Base-by-base conservation (phyloP, 2,113 vertebrate species). In the Dromas ardeola region DNA sequence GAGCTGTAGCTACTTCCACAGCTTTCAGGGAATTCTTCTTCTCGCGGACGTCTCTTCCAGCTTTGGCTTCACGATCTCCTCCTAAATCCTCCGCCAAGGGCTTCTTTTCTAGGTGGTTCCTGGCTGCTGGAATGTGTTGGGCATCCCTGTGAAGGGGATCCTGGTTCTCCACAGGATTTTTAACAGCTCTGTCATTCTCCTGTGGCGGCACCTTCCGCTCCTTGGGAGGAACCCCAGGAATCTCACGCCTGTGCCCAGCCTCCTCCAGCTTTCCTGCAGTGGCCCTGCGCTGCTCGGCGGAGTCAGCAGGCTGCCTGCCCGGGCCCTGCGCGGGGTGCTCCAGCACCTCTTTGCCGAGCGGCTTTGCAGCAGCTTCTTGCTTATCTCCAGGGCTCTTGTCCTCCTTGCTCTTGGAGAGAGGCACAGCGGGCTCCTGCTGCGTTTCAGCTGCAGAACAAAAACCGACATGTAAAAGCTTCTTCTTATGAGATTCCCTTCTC, bases 31-130 rank as follows among this genome's bases (percentile, higher is more conserved):
- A 96, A 72, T 95, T 91, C 83, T 71, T 94, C 82, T 71, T 92
- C 93, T 90, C 86, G 1, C 82, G 96, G 88, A 71, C 18, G 4
- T 97, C 93, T 81, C 72, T 97, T 70, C 72, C 96, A 91, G 80
- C 96, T 88, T 95, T 94, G 66, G 95, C 94, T 85, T 97, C 88
- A 7, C 3, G 94, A 38, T 71, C 94, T 95, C 84, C 82, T 94
- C 86, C 94, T 18, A 92, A 62, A 50, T 80, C 94, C 70, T 97
- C 95, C 0, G 71, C 82, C 93, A 93, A 70, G 43, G 85, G 43
- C 52, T 92, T 87, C 80, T 98, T 97, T 65, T 97, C 95, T 27
- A 88, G 96, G 83, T 96, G 93, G 85, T 90, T 96, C 89, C 95
- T 96, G 88, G 81, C 96, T 59, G 89, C 93, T 17, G 88, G 82